phyloP scores from a whole-genome alignment of 92 coral and sea anemone genomes.

The Bergia sp. region DNA sequence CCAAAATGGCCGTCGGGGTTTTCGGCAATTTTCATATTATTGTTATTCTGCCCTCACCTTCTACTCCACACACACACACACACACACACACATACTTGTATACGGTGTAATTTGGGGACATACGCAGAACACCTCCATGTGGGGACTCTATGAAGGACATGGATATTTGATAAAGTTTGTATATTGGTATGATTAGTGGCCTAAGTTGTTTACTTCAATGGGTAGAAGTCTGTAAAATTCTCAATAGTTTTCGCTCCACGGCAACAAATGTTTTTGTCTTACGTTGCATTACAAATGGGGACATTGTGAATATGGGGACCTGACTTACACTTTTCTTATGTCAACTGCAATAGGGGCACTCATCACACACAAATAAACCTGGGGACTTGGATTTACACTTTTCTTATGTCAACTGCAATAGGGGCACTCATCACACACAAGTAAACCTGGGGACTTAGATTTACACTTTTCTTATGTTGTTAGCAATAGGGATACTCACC shows the following conservation, averaged over 20 bases:
- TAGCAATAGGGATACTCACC: not conserved
- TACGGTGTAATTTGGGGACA: not conserved
- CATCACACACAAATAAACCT: not conserved
- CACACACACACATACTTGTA: not conserved
- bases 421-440: not conserved
- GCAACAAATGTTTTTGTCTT: not conserved
- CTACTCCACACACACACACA: no score
- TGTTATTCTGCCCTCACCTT: no score
- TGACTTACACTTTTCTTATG: not conserved
- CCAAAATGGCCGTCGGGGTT: no score
- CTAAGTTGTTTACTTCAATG: not conserved
- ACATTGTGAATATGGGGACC: not conserved
- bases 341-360: not conserved
- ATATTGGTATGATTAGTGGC: not conserved
- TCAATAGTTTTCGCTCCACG: not conserved
- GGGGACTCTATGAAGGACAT: not conserved
- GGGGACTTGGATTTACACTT: not conserved
- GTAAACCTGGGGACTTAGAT: not conserved
- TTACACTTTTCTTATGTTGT: not conserved
- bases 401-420: not conserved
- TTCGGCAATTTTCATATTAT: no score
- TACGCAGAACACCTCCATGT: not conserved
- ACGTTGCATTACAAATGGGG: not conserved
- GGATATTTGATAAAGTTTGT: not conserved
- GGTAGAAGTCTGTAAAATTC: not conserved